These are phyloP conservation scores for Calephelis virginiensis DNA, from an alignment of 1,140 invertebrate genomes.

Conservation along the genomic window DNA sequence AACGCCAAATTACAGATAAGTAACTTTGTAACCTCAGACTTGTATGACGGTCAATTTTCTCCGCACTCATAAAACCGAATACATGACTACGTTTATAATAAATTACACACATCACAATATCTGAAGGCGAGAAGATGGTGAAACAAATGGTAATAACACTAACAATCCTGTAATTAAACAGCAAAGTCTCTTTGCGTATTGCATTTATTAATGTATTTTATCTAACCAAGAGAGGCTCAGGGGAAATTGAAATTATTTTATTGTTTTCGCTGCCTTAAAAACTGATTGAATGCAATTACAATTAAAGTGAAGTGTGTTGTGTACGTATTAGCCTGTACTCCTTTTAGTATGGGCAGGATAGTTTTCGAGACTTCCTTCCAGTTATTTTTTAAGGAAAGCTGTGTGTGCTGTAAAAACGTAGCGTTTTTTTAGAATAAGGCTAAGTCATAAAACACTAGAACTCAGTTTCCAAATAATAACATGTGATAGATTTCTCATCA, in stretches of 20 bases:
- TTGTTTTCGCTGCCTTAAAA: too few relatives aligned
- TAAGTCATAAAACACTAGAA: too few relatives aligned
- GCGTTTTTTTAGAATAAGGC: too few relatives aligned
- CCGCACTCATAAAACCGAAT: conserved; percentile 51
- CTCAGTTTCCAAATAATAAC: too few relatives aligned
- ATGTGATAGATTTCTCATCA: too few relatives aligned
- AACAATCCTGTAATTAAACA: conserved; percentile 45
- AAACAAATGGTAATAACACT: conserved; percentile 52
- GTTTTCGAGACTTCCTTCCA: too few relatives aligned
- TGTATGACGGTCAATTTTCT: conserved; percentile 58
- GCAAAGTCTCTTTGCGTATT: not conserved
- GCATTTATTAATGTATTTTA: not conserved
- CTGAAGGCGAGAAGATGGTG: conserved; percentile 13
- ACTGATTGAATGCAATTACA: too few relatives aligned
- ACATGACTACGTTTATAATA: conserved; percentile 62
- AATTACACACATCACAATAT: conserved; percentile 48
- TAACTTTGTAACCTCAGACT: conserved; percentile 45
- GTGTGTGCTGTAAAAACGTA: too few relatives aligned
- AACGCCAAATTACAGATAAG: conserved; percentile 19
- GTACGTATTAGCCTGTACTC: too few relatives aligned
- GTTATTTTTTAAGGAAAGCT: too few relatives aligned
- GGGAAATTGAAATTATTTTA: too few relatives aligned
- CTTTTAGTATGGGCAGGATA: not conserved
- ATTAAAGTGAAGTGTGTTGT: too few relatives aligned
- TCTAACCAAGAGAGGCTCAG: not conserved